Conservation (phyloP, 1,140 invertebrate species). For the Euura saliciscinereae region DNA sequence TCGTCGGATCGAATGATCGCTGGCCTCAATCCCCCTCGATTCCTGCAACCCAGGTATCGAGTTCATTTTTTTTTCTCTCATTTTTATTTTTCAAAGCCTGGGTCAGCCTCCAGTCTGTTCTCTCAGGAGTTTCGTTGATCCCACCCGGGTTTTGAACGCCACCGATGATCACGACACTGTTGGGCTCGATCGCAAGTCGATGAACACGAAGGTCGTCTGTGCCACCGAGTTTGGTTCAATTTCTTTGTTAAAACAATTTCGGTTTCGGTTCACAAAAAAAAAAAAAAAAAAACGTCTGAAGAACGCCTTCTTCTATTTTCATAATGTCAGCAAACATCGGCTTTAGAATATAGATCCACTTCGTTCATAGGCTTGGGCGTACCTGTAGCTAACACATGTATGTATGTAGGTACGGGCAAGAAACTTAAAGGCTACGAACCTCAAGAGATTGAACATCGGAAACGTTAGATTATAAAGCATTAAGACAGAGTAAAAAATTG, state of each 20-base stretch:
- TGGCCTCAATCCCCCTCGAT: neutral
- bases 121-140: neutral
- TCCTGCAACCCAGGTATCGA: neutral
- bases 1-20: slow-evolving; percentile 6
- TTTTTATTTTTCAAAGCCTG: neutral
- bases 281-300: neutral
- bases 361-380: no score
- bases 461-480: slow-evolving; percentile 5
- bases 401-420: no score
- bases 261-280: neutral
- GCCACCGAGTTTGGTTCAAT: neutral
- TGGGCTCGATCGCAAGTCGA: neutral
- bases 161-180: neutral
- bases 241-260: neutral
- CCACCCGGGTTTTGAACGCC: neutral
- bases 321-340: no score
- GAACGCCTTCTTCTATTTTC: no score
- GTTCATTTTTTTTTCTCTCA: neutral
- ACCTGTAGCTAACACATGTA: no score
- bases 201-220: neutral
- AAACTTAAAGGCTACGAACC: neutral
- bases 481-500: neutral
- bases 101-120: neutral
- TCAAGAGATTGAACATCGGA: neutral
- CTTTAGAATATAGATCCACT: no score